Evolutionary conservation across 2,113 vertebrate genomes (phyloP).

Genomic region (Gavia stellata): DNA sequence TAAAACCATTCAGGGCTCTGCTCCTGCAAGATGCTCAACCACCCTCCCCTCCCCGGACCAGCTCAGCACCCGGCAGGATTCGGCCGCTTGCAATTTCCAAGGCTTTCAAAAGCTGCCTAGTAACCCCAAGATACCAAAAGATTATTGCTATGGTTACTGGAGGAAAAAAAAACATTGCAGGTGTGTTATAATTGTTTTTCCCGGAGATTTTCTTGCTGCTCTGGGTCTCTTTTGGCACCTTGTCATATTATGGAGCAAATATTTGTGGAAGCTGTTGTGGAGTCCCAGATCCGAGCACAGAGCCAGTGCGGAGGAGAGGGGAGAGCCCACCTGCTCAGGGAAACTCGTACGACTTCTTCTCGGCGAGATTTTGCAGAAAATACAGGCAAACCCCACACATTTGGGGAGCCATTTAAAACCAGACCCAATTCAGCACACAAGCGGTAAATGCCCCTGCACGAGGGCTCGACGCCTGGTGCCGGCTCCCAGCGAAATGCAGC

Average conservation of each 20-base stretch:
- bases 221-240: conserved; percentile 36
- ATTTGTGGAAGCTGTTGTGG: not conserved
- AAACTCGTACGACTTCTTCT: not conserved
- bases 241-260: conserved; percentile 17
- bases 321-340: not conserved
- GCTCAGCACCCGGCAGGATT: not conserved
- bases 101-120: not conserved
- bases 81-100: not conserved
- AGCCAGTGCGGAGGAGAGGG: not conserved
- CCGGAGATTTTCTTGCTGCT: conserved; percentile 2
- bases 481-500: rapidly evolving
- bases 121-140: not conserved
- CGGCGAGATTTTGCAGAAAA: not conserved
- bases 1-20: not conserved
- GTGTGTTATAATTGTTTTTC: conserved; percentile 20
- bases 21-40: not conserved
- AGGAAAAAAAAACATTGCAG: not conserved
- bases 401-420: not conserved
- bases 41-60: not conserved
- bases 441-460: not conserved
- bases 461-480: rapidly evolving
- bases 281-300: not conserved
- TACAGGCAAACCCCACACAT: not conserved
- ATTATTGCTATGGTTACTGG: conserved; percentile 16
- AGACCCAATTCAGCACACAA: not conserved